Evolutionary conservation across 1,140 invertebrate genomes (phyloP).

Genomic region (Leucophenga varia): DNA sequence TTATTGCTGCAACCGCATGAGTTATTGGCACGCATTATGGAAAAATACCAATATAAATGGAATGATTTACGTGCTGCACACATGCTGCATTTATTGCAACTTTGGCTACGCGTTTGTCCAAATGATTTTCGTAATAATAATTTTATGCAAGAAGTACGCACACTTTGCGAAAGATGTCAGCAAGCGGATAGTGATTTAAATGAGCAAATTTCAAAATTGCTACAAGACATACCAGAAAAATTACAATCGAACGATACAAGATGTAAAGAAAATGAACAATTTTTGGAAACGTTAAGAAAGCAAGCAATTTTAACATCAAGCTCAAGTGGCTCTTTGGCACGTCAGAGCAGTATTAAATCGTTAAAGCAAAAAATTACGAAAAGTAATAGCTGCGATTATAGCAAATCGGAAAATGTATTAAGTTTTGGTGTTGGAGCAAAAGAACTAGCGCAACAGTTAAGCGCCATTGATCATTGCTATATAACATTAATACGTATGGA

Average conservation of each 20-base stretch:
- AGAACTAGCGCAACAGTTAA: slow-evolving; percentile 37
- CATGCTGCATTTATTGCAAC: neutral
- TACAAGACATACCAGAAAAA: slow-evolving; percentile 11
- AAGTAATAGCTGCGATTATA: slow-evolving; percentile 32
- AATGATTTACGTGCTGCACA: neutral
- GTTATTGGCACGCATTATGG: slow-evolving; percentile 11
- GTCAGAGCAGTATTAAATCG: slow-evolving; percentile 45
- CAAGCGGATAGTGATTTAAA: no score
- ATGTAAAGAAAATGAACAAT: neutral
- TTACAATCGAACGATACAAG: neutral
- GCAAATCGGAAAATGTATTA: slow-evolving; percentile 35
- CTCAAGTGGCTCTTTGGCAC: slow-evolving; percentile 26
- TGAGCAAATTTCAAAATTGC: no score
- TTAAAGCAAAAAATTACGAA: no score
- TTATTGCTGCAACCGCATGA: slow-evolving; percentile 22
- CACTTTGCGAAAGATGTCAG: neutral
- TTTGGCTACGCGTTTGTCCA: slow-evolving; percentile 24
- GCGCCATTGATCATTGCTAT: slow-evolving; percentile 38
- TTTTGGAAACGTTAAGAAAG: neutral
- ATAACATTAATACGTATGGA: slow-evolving; percentile 33
- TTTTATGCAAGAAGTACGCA: neutral
- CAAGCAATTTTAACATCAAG: slow-evolving; percentile 10
- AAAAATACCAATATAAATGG: neutral
- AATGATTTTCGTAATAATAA: slow-evolving; percentile 28
- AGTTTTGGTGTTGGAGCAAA: slow-evolving; percentile 28